Evolutionary conservation across 1,140 invertebrate genomes (phyloP).

Genomic region (Sitophilus oryzae): DNA sequence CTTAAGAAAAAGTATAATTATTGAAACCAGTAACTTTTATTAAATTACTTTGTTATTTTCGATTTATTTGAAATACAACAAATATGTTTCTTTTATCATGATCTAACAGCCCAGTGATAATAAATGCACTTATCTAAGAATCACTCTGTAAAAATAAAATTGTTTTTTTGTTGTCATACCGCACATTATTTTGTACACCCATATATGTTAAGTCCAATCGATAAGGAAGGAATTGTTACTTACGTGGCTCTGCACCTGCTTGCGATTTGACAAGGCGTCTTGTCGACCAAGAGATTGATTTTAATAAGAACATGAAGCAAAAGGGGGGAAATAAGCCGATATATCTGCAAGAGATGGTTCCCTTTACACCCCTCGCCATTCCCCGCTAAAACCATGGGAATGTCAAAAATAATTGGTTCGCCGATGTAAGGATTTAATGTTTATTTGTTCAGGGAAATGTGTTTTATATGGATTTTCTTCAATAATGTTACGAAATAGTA

Average conservation of each 20-base stretch:
- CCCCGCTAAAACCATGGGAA: conserved; percentile 14
- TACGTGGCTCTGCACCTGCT: neutral
- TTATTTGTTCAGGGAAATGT: conserved; percentile 3
- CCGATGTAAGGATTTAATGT: conserved; percentile 11
- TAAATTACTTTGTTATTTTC: too few relatives aligned
- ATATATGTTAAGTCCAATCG: too few relatives aligned
- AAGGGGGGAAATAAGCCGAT: conserved; percentile 22
- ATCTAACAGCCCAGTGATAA: too few relatives aligned
- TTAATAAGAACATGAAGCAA: conserved; percentile 25
- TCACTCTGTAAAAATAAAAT: too few relatives aligned
- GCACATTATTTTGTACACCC: too few relatives aligned
- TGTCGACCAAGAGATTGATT: conserved; percentile 22
- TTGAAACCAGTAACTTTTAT: too few relatives aligned
- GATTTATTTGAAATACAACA: too few relatives aligned
- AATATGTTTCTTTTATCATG: too few relatives aligned
- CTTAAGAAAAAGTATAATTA: too few relatives aligned
- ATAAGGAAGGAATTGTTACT: conserved; percentile 6
- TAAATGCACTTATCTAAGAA: too few relatives aligned
- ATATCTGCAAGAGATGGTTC: conserved; percentile 15
- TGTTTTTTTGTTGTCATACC: too few relatives aligned
- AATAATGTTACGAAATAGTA: too few relatives aligned
- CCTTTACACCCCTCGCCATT: conserved; percentile 2
- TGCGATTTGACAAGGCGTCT: conserved; percentile 20
- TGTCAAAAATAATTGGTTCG: conserved; percentile 24
- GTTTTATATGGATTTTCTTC: neutral